These are phyloP conservation scores for Rattus rattus DNA, from an alignment of 2,113 vertebrate species.

Conservation along the genomic window DNA sequence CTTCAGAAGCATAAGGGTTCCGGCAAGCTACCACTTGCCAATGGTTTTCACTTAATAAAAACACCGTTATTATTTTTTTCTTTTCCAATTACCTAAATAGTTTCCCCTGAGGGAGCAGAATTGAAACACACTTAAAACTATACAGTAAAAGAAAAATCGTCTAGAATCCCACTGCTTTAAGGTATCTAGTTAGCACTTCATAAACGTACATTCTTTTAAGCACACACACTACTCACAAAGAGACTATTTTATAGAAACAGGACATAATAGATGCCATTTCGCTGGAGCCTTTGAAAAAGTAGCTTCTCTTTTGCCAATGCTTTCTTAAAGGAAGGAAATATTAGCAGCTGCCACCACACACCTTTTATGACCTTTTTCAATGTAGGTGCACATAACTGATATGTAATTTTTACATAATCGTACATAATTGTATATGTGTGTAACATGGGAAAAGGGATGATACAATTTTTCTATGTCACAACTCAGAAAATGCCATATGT, in stretches of 20 bases:
- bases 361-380: conserved; percentile 14
- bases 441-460: neutral
- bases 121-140: neutral
- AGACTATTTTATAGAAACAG: neutral
- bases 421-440: neutral
- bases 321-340: neutral
- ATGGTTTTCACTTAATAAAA: conserved; percentile 45
- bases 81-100: conserved; percentile 9
- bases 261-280: neutral
- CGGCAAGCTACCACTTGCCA: conserved; percentile 42
- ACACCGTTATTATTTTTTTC: conserved; percentile 42
- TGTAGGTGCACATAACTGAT: neutral
- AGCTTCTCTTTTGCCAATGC: neutral
- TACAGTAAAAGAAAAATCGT: conserved; percentile 29
- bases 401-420: neutral
- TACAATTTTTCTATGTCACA: neutral
- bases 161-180: neutral
- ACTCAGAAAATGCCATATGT: conserved; percentile 21
- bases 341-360: neutral
- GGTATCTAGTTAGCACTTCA: conserved; percentile 34
- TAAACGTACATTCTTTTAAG: neutral
- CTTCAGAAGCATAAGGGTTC: neutral
- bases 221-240: neutral
- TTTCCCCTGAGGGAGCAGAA: conserved; percentile 8
- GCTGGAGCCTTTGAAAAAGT: conserved; percentile 14